Conservation (phyloP, 1,140 invertebrate species). For the Pomacea maculata region DNA sequence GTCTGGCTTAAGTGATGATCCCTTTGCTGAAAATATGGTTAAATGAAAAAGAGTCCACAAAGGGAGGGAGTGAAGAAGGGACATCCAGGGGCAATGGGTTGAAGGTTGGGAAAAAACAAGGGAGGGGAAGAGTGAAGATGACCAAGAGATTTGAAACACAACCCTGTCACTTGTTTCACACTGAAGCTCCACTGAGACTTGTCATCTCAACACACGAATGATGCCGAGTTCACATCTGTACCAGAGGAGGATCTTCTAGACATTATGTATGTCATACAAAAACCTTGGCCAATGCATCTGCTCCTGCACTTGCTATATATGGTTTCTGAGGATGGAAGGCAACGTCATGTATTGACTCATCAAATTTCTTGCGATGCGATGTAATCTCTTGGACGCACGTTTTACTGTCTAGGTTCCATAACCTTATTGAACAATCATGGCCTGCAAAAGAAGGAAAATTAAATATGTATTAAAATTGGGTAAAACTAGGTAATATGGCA, state of each 20-base stretch:
- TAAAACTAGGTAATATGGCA: neutral
- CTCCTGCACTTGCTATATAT: slow-evolving; percentile 97
- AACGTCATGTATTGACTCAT: slow-evolving; percentile 98
- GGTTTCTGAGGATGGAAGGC: slow-evolving; percentile 98
- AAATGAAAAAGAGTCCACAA: too few species aligned
- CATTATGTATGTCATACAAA: slow-evolving; percentile 69
- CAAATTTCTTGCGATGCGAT: slow-evolving; percentile 99
- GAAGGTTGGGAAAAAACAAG: too few species aligned
- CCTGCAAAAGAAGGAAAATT: slow-evolving; percentile 68
- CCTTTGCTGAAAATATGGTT: too few species aligned
- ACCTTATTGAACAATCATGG: slow-evolving; percentile 98
- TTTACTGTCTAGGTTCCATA: slow-evolving; percentile 99
- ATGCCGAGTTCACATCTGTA: too few species aligned
- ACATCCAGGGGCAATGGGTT: too few species aligned
- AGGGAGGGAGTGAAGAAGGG: too few species aligned
- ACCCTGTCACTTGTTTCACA: too few species aligned
- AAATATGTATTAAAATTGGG: slow-evolving; percentile 9
- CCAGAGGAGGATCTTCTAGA: slow-evolving; percentile 17
- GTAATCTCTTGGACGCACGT: slow-evolving; percentile 99
- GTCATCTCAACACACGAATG: too few species aligned
- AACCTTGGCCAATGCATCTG: slow-evolving; percentile 98
- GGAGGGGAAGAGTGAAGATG: too few species aligned
- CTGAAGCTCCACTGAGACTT: too few species aligned
- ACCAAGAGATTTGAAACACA: too few species aligned
- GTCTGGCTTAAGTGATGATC: too few species aligned